Base-by-base conservation (phyloP, 2,113 vertebrate genomes). In the Oncorhynchus gorbuscha region DNA sequence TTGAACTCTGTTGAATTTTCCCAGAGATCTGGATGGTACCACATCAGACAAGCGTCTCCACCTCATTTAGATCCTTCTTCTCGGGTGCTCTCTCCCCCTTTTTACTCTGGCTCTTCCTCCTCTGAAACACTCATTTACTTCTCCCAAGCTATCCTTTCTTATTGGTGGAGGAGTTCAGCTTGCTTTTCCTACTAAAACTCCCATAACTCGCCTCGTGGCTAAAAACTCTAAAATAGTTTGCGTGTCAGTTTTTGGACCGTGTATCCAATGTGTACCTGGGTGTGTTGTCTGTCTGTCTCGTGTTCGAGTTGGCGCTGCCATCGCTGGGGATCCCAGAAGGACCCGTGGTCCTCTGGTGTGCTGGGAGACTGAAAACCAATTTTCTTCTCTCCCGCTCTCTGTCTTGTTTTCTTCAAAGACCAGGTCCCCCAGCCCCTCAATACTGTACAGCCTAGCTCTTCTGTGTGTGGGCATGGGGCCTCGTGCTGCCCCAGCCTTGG, bases 41-140 rank as follows among this genome's bases (percentile, higher is more conserved):
- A 55, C 83, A 76, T 86, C 85, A 84, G 87, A 85, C 76, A 82
- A 91, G 90, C 90, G 81, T 93, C 90, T 92, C 93, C 93, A 92
- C 92, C 90, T 93, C 93, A 93, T 92, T 89, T 86, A 87, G 84
- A 87, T 85, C 86, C 82, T 78, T 62, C 77, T 76, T 70, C 69
- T 81, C 18, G 30, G 69, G 69, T n/a, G 1, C 69, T 81, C 76
- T 82, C 84, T 76, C 48, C 82, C 35, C 59, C 55, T 35, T 18
- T 48, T 35, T 35, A 74, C 51, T 66, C 39, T 72, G 16, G 71
- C 49, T 75, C 24, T 58, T 77, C 28, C 49, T 74, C 65, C 9
- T 35, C 32, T 49, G 48, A 58, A 20, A 22, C 64, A 9, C 30
- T 64, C n/a, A 22, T 3, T 62, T 35, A 24, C 59, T 71, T 76